phyloP scores from a whole-genome alignment of 2,888 invertebrate species.

The Drosophila meridionalis region DNA sequence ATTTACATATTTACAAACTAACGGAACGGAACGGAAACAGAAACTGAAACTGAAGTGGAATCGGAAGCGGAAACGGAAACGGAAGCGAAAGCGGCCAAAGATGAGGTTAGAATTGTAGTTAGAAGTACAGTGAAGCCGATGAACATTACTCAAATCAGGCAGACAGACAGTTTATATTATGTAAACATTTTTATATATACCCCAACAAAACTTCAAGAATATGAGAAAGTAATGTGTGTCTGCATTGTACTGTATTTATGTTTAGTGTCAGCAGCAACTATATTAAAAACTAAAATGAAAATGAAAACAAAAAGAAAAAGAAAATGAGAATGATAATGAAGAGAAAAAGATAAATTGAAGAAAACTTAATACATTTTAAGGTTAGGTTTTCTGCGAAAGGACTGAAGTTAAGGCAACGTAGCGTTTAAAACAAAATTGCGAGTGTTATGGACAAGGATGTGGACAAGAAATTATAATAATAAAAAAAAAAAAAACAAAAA shows the following conservation, averaged over 20 bases:
- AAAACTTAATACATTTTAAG: conserved; percentile 77
- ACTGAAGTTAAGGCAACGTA: conserved; percentile 84
- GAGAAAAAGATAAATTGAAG: conserved; percentile 29
- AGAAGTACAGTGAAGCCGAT: conserved; percentile 46
- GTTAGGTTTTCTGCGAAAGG: conserved; percentile 82
- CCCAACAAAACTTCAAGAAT: conserved; percentile 15
- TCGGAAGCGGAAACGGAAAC: background rate
- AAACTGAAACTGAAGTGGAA: background rate
- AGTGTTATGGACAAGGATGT: conserved; percentile 79
- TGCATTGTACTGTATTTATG: conserved; percentile 71
- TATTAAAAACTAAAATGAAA: conserved; percentile 25
- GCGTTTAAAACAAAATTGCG: conserved; percentile 81
- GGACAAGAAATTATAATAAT: conserved; percentile 24
- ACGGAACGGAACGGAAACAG: conserved; percentile 30
- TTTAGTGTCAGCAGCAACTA: conserved; percentile 69
- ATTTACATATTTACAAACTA: conserved; percentile 70
- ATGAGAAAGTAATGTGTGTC: conserved; percentile 41
- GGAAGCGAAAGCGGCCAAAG: conserved; percentile 57
- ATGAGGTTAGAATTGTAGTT: conserved; percentile 69
- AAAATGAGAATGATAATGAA: conserved; percentile 14
- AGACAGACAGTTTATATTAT: conserved; percentile 41
- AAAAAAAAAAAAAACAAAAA: conserved; percentile 4
- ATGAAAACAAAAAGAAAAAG: conserved; percentile 41
- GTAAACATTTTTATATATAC: conserved; percentile 53
- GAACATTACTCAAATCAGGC: conserved; percentile 9